Evolutionary conservation across 2,113 vertebrate genomes (phyloP).

Genomic region (Prietella phreatophila): DNA sequence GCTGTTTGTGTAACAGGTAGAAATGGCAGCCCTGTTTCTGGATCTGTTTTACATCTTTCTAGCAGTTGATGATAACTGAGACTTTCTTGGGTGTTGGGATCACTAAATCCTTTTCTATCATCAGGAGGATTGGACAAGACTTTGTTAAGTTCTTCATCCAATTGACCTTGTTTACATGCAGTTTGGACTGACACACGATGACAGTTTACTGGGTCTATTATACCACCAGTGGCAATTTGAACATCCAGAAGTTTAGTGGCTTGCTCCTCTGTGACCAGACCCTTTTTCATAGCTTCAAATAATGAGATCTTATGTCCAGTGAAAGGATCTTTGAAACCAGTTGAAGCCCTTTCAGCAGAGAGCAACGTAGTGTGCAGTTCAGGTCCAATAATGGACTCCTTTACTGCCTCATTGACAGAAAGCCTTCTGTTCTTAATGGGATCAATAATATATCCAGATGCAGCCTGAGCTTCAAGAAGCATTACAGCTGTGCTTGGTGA

Average conservation of each 20-base stretch:
- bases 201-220: slow-evolving; percentile 87
- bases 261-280: slow-evolving; percentile 81
- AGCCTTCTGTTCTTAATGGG: slow-evolving; percentile 78
- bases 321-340: slow-evolving; percentile 91
- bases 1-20: slow-evolving; percentile 83
- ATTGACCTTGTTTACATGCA: slow-evolving; percentile 83
- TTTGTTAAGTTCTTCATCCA: slow-evolving; percentile 80
- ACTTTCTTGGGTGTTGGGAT: slow-evolving; percentile 88
- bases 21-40: slow-evolving; percentile 79
- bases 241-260: slow-evolving; percentile 88
- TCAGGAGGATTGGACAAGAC: slow-evolving; percentile 76
- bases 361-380: slow-evolving; percentile 91
- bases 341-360: slow-evolving; percentile 86
- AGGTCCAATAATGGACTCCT: slow-evolving; percentile 83
- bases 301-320: slow-evolving; percentile 86
- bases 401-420: slow-evolving; percentile 87
- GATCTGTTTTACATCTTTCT: slow-evolving; percentile 80
- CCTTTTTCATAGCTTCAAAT: slow-evolving; percentile 93
- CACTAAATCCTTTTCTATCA: slow-evolving; percentile 84
- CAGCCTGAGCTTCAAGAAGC: slow-evolving; percentile 93
- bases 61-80: slow-evolving; percentile 87
- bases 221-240: slow-evolving; percentile 89
- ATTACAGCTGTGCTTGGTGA: slow-evolving; percentile 76
- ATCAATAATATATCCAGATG: slow-evolving; percentile 85
- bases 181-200: slow-evolving; percentile 82